Conservation (phyloP, 30 jellyfish, hydroid and myxozoan genomes). For the Chrysaora quinquecirrha region DNA sequence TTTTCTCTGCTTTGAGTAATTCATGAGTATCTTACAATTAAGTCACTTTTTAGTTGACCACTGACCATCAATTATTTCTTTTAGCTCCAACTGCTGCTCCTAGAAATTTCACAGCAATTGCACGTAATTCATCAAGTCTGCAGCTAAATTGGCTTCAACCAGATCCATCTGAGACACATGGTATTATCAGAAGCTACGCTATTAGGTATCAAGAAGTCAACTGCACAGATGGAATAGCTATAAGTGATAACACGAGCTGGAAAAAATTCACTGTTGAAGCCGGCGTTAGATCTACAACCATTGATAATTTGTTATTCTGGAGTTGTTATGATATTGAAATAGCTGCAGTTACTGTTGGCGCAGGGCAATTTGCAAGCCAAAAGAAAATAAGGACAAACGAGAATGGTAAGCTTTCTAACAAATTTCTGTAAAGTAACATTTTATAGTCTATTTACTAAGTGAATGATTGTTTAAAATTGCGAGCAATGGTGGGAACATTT, state of each 20-base stretch:
- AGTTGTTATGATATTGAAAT: slow-evolving; percentile 20
- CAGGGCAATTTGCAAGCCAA: neutral
- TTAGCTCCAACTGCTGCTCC: slow-evolving; percentile 52
- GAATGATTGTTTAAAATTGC: too few species aligned
- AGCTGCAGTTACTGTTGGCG: slow-evolving; percentile 54
- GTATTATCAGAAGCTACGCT: neutral
- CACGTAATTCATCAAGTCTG: neutral
- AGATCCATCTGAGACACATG: slow-evolving; percentile 7
- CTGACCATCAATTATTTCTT: too few species aligned
- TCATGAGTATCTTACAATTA: too few species aligned
- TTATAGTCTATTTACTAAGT: too few species aligned
- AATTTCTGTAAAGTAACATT: too few species aligned
- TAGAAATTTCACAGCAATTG: neutral
- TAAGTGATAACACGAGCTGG: neutral
- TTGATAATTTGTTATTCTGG: slow-evolving; percentile 19
- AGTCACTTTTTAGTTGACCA: too few species aligned
- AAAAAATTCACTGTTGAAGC: neutral
- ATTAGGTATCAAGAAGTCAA: slow-evolving; percentile 7
- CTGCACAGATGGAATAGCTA: slow-evolving; percentile 5
- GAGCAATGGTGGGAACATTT: too few species aligned
- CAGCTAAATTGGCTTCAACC: slow-evolving; percentile 14
- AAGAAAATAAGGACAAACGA: neutral
- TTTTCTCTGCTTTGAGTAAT: too few species aligned
- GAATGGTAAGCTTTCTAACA: too few species aligned
- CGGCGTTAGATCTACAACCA: neutral